Evolutionary conservation across 2,113 vertebrate genomes (phyloP), one percentile per base, ranked within the genome.

Genomic region (Neotoma lepida): DNA sequence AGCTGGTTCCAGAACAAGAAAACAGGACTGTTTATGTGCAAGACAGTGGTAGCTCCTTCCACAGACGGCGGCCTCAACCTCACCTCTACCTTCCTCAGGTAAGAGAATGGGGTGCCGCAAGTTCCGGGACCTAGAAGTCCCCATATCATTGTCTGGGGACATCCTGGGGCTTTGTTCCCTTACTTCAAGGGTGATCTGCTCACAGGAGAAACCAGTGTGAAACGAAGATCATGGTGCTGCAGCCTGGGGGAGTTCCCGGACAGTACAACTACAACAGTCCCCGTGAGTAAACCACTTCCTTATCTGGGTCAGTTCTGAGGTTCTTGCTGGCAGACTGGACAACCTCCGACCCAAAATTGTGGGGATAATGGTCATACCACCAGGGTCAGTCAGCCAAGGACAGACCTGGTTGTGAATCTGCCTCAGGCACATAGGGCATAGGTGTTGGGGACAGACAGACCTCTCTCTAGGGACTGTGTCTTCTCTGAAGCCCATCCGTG

Each of bases 1-100:
- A 97, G 86, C 84, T 97, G 97, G 97, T 92, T 99, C 97, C 95
- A 97, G 74, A 99, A 98, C 90, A 97, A 94, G 89, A 88, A 74
- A 94, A 73, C 58, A 0, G 5, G 49, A 13, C 94, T 99, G 98
- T 98, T 98, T 97, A 98, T 98, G 98, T 99, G 99, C 90, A 98
- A 90, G 46, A 98, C 98, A 0, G 20, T 94, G 17, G 33, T 99
- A 7, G 78, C 84, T 0, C 15, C 96, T 4, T 98, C 98, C 0
- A 63, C 41, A 0, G 98, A 96, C 0, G 99, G 98, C 2, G 98
- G 98, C 96, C 93, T 99, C 71, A 98, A 99, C 49, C 92, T 98
- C 76, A 95, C 96, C 41, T 94, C 97, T 66, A 98, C 98, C 73
- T 98, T 97, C 92, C 97, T 98, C 90, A 98, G 98, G 98, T 98